phyloP scores from a whole-genome alignment of 2,888 invertebrate species.

The Lomographa bimaculata region DNA sequence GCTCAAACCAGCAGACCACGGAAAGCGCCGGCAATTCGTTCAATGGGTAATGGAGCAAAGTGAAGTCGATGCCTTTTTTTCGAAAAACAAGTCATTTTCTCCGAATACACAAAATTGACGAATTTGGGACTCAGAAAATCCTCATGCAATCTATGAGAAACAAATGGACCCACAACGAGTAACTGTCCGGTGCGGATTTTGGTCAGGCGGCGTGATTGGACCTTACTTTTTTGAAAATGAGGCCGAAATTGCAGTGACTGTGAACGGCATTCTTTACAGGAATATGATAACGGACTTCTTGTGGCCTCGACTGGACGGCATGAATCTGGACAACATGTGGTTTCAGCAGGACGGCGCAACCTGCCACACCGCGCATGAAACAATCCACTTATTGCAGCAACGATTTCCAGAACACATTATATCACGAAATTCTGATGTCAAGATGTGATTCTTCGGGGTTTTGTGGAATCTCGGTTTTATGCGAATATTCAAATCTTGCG shows the following conservation, averaged over 20 bases:
- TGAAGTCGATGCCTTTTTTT: too few relatives aligned
- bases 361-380: conserved; percentile 13
- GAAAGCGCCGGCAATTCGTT: too few relatives aligned
- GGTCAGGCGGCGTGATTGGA: not conserved
- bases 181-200: not conserved
- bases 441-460: too few relatives aligned
- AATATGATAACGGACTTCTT: conserved; percentile 13
- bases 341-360: conserved; percentile 35
- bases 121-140: not conserved
- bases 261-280: conserved; percentile 5
- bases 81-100: too few relatives aligned
- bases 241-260: not conserved
- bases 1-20: too few relatives aligned
- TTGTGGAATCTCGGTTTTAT: too few relatives aligned
- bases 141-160: not conserved
- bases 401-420: conserved; percentile 18
- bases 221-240: not conserved
- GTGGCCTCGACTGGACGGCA: conserved; percentile 28
- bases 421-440: too few relatives aligned
- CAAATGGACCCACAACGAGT: conserved; percentile 1
- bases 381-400: conserved; percentile 28
- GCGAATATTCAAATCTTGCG: too few relatives aligned
- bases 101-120: too few relatives aligned
- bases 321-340: conserved; percentile 28
- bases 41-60: too few relatives aligned